Evolutionary conservation across 1,140 invertebrate species (phyloP).

Genomic region (Galleria mellonella): DNA sequence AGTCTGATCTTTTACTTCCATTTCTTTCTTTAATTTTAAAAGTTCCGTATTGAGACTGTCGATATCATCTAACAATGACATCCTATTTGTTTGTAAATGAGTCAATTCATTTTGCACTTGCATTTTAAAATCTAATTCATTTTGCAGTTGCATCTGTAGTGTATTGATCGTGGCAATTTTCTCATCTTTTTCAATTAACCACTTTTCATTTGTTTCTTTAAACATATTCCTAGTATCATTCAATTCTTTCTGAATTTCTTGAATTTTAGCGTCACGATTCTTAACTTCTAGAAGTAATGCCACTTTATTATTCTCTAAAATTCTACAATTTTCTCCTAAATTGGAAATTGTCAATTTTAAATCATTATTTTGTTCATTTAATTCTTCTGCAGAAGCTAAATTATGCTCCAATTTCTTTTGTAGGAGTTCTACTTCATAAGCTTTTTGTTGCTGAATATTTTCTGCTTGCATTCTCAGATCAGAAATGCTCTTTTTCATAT

Average conservation of each 20-base stretch:
- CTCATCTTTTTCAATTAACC: slow-evolving; percentile 34
- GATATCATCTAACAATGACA: slow-evolving; percentile 11
- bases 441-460: slow-evolving; percentile 16
- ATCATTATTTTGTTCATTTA: slow-evolving; percentile 27
- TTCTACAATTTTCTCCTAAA: slow-evolving; percentile 25
- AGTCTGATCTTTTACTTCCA: slow-evolving; percentile 15
- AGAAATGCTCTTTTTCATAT: background rate
- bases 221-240: slow-evolving; percentile 25
- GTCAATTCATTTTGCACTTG: slow-evolving; percentile 22
- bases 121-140: slow-evolving; percentile 41
- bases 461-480: slow-evolving; percentile 22
- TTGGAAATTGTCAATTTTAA: slow-evolving; percentile 19
- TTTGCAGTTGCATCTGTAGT: slow-evolving; percentile 38
- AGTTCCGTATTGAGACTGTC: slow-evolving; percentile 10
- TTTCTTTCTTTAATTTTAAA: slow-evolving; percentile 4
- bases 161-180: slow-evolving; percentile 29
- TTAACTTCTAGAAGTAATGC: slow-evolving; percentile 27
- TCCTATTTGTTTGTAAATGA: slow-evolving; percentile 9
- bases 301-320: slow-evolving; percentile 25
- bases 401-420: too few species aligned
- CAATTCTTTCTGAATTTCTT: slow-evolving; percentile 31
- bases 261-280: slow-evolving; percentile 24
- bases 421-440: too few species aligned
- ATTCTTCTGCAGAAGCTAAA: slow-evolving; percentile 15
- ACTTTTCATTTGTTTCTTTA: slow-evolving; percentile 29